Evolutionary conservation across 2,888 invertebrate species (phyloP).

Genomic region (Troilus luridus): DNA sequence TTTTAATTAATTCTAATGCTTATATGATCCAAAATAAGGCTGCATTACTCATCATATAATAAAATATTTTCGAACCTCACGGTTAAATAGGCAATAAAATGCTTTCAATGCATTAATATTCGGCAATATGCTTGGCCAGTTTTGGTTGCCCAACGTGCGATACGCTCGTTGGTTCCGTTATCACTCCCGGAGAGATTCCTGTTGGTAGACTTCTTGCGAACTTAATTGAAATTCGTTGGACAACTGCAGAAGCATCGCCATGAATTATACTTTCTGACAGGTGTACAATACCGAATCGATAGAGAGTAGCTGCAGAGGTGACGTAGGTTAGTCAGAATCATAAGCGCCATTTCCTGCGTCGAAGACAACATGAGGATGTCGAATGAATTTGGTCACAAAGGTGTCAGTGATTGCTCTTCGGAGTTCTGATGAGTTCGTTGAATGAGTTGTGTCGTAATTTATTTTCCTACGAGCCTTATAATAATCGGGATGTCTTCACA

Average conservation of each 20-base stretch:
- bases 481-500: too few relatives aligned
- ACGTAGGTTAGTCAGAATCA: neutral
- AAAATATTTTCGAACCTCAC: neutral
- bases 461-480: too few relatives aligned
- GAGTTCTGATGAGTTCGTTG: neutral
- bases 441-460: neutral
- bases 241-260: neutral
- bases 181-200: neutral
- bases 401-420: neutral
- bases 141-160: neutral
- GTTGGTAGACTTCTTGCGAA: neutral
- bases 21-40: too few relatives aligned
- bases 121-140: neutral
- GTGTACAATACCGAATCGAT: neutral
- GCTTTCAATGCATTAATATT: neutral
- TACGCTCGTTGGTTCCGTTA: conserved; percentile 9
- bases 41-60: too few relatives aligned
- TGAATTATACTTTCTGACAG: neutral
- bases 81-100: neutral
- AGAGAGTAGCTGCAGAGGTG: neutral
- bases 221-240: neutral
- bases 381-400: neutral
- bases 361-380: neutral
- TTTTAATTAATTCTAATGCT: too few relatives aligned
- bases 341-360: neutral